Evolutionary conservation across 1,140 invertebrate species (phyloP), one percentile per base, ranked within the genome.

Genomic region (Drosophila bocki): DNA sequence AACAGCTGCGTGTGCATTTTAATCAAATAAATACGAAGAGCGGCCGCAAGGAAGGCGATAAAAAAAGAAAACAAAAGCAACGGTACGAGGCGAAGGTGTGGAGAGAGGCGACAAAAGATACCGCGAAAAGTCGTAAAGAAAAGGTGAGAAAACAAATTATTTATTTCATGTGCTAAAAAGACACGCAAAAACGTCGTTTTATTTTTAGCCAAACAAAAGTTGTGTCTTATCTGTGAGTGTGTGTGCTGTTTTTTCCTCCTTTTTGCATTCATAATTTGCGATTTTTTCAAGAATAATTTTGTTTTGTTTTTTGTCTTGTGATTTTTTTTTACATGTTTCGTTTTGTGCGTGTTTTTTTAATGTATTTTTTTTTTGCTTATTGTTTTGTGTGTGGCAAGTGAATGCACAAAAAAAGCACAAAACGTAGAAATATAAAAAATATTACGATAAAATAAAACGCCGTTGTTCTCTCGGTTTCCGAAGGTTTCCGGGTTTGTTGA

Each of bases 401-500:
- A 62, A 65, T 65, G 45, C 41, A 58, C 35, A 47, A 53, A 75
- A 87, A 75, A 61, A 39, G 2, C 29, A 51, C 15, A 42, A 62
- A 45, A 42, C 35, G 22, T 58, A 56, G 53, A 44, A 42, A 22
- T 54, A 29, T 54, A 26, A 39, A 69, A 76, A 82, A 48, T 63
- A 90, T 90, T 91, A 80, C 68, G 82, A 83, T 80, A 82, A 50
- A 54, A 51, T 48, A 48, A 75, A 82, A 87, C 74, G 75, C 76
- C 80, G 82, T 85, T 90, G 78, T 88, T 91, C 79, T 90, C 45
- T 90, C 37, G 59, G 2, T 56, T 56, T 15, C 26, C 33, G 50
- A 74, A 80, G 60, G 54, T 80, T 91, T 91, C 87, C 87, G 87
- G 87, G 87, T 91, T 91, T 91, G 82, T 87, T 91, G 87, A 91